These are phyloP conservation scores for Diogma glabrata DNA, from an alignment of 2,888 invertebrate genomes.

Conservation along the genomic window DNA sequence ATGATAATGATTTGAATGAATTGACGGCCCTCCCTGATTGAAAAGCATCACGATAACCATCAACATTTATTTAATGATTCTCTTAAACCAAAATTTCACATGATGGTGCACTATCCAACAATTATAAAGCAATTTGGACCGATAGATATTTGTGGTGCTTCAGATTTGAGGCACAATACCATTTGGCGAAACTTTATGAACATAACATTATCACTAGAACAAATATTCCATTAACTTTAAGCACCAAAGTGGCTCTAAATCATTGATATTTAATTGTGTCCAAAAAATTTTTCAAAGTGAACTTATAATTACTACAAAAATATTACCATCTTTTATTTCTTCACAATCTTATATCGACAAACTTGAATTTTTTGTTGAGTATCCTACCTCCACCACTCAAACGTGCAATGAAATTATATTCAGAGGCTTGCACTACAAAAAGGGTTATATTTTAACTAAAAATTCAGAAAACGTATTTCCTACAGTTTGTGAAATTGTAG, in stretches of 20 bases:
- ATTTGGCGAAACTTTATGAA: neutral
- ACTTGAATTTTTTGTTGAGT: neutral
- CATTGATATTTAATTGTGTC: neutral
- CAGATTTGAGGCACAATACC: neutral
- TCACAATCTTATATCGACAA: neutral
- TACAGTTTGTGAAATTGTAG: neutral
- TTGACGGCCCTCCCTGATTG: slow-evolving; percentile 12
- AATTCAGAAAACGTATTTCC: neutral
- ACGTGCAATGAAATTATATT: neutral
- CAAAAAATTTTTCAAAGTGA: neutral
- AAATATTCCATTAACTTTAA: neutral
- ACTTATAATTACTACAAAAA: too few relatives aligned
- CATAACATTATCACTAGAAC: neutral
- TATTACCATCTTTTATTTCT: neutral
- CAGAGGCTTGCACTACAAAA: neutral
- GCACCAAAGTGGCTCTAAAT: neutral
- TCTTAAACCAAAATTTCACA: slow-evolving; percentile 1
- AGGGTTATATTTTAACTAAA: neutral
- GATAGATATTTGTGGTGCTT: slow-evolving; percentile 1
- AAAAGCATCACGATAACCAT: slow-evolving; percentile 12
- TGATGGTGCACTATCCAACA: neutral
- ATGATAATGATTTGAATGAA: slow-evolving; percentile 10
- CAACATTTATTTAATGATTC: neutral
- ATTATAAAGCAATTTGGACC: neutral
- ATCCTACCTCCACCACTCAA: neutral